Base-by-base conservation (phyloP, 2,113 vertebrate species). In the Leptosomus discolor region DNA sequence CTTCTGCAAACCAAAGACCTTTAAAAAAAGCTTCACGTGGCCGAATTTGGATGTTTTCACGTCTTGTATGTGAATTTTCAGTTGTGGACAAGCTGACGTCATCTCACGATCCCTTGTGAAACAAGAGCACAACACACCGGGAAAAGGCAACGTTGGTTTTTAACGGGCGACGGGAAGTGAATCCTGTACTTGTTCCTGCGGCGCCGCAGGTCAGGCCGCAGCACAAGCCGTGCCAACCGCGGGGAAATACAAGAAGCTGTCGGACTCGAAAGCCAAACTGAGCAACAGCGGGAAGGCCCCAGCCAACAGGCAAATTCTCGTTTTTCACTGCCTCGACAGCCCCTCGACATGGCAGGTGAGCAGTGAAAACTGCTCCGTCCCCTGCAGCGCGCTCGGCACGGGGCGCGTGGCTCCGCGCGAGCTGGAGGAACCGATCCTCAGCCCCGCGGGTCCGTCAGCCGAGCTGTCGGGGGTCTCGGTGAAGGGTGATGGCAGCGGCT, bases 71-170 rank as follows among this genome's bases (percentile, higher is more conserved):
- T 39, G 53, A 27, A 14, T 37, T 56, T 65, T 16, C 16, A 18
- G 5, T 19, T 46, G 51, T 18, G 67, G 23, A 12, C 39, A 23
- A 81, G 53, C 23, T 53, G 68, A 13, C 6, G 8, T 29, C 11
- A 3, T 71, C 41, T 30, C 12, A 1, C 0, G 5, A 8, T 78
- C 32, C 56, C 46, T 34, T 5, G 37, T 20, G 69, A 85, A 17
- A 11, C 8, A 1, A 4, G 10, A 57, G 50, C 11, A 4, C 6
- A 3, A 21, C 3, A 2, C 12, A 1, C 2, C 5, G 2, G 50
- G 45, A 34, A 22, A 15, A 65, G 53, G 70, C 37, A 18, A 4
- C 0, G 11, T 5, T 68, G 65, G 15, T 5, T 15, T 7, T 36
- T 37, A 5, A 2, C 1, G 39, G 61, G 22, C 0, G 7, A 9